Conservation (phyloP, 2,113 vertebrate genomes). For the Lontra canadensis region DNA sequence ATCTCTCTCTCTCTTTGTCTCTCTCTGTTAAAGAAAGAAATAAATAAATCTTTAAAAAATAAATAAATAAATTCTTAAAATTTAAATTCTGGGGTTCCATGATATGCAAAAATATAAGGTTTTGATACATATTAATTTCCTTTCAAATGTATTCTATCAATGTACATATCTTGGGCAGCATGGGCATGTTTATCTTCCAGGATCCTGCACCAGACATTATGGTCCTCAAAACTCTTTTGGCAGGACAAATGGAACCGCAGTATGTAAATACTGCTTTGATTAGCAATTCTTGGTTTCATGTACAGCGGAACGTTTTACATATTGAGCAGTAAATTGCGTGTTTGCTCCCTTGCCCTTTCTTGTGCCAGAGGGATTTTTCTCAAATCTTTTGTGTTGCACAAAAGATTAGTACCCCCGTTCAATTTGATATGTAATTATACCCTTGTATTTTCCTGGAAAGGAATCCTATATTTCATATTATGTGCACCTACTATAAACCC, state of each 20-base stretch:
- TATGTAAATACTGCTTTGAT: not conserved
- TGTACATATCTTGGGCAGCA: not conserved
- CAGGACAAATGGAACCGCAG: not conserved
- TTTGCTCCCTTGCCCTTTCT: not conserved
- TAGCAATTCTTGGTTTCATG: slow-evolving; percentile 6
- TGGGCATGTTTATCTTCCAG: not conserved
- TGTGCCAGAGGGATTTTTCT: not conserved
- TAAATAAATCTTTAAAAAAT: no score
- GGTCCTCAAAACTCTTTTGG: not conserved
- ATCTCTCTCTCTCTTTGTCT: no score
- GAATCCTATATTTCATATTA: not conserved
- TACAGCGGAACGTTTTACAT: not conserved
- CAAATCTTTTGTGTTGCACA: not conserved
- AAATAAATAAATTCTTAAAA: not conserved
- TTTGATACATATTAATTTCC: not conserved
- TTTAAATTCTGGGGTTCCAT: not conserved
- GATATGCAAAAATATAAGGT: not conserved
- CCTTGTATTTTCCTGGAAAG: slow-evolving; percentile 51
- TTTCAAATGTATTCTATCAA: not conserved
- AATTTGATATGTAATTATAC: not conserved
- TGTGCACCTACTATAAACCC: not conserved
- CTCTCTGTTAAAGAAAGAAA: no score
- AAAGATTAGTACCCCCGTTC: not conserved
- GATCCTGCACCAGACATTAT: not conserved
- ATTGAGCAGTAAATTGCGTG: slow-evolving; percentile 4